Base-by-base conservation (phyloP, 2,888 invertebrate species). In the Trachelus tabidus region DNA sequence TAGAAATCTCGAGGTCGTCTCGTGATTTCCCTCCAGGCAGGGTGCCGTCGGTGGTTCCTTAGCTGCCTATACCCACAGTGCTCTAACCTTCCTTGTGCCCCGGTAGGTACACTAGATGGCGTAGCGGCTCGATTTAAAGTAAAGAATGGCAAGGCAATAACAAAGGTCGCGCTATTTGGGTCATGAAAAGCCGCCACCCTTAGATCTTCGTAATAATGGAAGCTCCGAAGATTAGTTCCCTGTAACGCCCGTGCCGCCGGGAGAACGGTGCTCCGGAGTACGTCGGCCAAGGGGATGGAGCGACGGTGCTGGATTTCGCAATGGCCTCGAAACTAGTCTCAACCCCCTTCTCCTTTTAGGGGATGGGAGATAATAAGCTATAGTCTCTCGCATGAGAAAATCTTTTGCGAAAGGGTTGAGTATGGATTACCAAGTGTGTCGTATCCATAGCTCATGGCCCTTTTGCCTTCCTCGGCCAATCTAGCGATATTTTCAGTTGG, bases 191-290 rank as follows among this genome's bases (percentile, higher is more conserved):
- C 68, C 76, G 73, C 34, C 75, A 37, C 68, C 75, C 40, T 74
- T 23, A 34, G 74, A 74, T 74, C 74, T 34, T 74, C 9, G 77
- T 81, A 79, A 81, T 81, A 79, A 81, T 79, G 69, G 76, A 80
- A 68, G 79, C 81, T 73, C 37, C 75, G 80, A 79, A 81, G 81
- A 81, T 81, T 81, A 79, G 81, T 81, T 79, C 34, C 35, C 35
- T 31, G 35, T 34, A 35, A 73, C 35, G 35, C 34, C 9, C 9
- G 74, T n/a, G 74, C 23, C 34, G 74, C 23, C 34, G 74, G 15
- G 9, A 23, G 35, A 12, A n/a, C 23, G 33, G n/a, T 23, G 35
- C n/a, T 35, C 56, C 9, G 0, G 56, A 56, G 56, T 56, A 23
- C 56, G 23, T 56, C 56, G 15, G 74, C 35, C 35, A 34, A 35